A percentile compares a stretch with the other conserved stretches of the same genome.
Evolutionary conservation across 2,113 vertebrate genomes (phyloP).

Genomic region (Leiothrix lutea): DNA sequence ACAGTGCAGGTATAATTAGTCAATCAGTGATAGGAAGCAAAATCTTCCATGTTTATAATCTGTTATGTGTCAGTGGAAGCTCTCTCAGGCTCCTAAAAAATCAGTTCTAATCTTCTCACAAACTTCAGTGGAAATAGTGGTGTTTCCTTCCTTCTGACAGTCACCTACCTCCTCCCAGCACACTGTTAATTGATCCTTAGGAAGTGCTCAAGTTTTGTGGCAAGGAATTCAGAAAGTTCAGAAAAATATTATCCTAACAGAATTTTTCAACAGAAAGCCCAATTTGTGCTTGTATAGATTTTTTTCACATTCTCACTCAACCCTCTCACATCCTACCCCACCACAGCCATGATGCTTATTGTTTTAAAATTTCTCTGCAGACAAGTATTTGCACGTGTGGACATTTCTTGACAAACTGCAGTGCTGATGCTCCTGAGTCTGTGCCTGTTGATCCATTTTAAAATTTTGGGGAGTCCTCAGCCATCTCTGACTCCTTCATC

Average conservation of each 20-base stretch:
- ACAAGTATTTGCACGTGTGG: neutral
- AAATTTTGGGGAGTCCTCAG: neutral
- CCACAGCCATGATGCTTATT: accelerated
- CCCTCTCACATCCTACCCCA: accelerated
- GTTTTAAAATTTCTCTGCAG: neutral
- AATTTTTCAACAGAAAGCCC: neutral
- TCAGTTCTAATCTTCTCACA: neutral
- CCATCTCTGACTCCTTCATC: neutral
- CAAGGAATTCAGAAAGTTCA: neutral
- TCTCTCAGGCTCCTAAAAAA: neutral
- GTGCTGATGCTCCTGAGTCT: neutral
- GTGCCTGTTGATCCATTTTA: neutral
- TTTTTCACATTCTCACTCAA: neutral
- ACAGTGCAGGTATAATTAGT: slow-evolving; percentile 7
- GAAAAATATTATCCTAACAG: neutral
- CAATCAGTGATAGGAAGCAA: neutral
- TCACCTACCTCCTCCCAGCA: neutral
- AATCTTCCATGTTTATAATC: neutral
- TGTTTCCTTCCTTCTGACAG: neutral
- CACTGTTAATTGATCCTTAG: neutral
- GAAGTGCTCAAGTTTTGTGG: neutral
- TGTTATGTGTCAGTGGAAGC: neutral
- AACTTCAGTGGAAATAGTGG: neutral
- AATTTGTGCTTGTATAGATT: neutral
- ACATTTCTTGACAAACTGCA: neutral